Evolutionary conservation across 2,113 vertebrate species (phyloP), one percentile per base, ranked within the genome.

Genomic region (Dascyllus trimaculatus): DNA sequence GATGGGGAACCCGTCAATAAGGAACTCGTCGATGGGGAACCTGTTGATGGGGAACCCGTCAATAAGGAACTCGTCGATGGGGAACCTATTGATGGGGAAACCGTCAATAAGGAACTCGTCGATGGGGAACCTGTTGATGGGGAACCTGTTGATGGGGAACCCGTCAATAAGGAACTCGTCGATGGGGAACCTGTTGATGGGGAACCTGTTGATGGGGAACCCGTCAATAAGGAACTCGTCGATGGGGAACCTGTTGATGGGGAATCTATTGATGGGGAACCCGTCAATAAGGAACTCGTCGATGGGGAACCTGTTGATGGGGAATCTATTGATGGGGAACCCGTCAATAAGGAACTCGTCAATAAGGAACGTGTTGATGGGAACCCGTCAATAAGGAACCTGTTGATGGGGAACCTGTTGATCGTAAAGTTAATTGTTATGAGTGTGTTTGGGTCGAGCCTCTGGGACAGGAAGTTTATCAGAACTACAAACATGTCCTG

Each of bases 391-490:
- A 67, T 35, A 0, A 2, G 19, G 21, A 13, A 43, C 2, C 25
- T 9, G 10, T 19, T 4, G 51, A 54, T 22, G 0, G 15, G 6
- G 51, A 17, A 52, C 38, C 22, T 10, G 14, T 10, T 2, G 48
- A 53, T 35, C 5, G 2, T 18, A 17, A 13, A 40, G 1, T n/a
- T 7, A 29, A 10, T 18, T 15, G 49, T 38, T 35, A 22, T 48
- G 56, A 26, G 45, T 24, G 11, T 65, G 52, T 40, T 17, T 63
- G 71, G 77, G 74, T 5, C 2, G 48, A 75, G 83, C 51, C 71
- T 88, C 80, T 68, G 68, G 52, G 57, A 71, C 73, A 84, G 71
- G 60, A 84, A 83, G 76, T 13, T 57, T 13, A 32, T 46, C 29
- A 19, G 60, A 46, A 24, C n/a, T 11, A 1, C 46, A 63, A 45